Base-by-base conservation (phyloP, 2,888 invertebrate species). In the Xylota sylvarum region DNA sequence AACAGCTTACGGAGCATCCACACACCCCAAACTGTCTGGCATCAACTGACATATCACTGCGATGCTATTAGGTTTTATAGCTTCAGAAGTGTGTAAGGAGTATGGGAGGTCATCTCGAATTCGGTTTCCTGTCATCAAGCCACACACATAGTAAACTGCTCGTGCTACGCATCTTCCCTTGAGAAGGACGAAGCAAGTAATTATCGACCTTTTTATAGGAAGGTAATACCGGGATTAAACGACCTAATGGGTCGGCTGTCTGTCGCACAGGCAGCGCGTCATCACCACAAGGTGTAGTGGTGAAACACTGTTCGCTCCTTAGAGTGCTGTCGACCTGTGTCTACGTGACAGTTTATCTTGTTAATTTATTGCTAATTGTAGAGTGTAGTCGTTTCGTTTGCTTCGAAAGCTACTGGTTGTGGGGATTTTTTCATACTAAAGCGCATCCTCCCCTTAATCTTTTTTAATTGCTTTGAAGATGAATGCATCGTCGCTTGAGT, bases 281-380 rank as follows among this genome's bases (percentile, higher is more conserved):
- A 43, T 9, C 58, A 23, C 35, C 23, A 30, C 50, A 55, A 70
- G 40, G 50, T 58, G 35, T 27, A 40, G 23, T 27, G 37, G 23
- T 64, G 72, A 19, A 14, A 12, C 32, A 55, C 55, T 64, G 30
- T 83, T 17, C 35, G 4, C 30, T 48, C 12, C 50, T 40, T 32
- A 10, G 37, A n/a, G 35, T 46, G 52, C 55, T 69, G 69, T 70
- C 70, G 56, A 65, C 70, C 52, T 58, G 48, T 52, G 40, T 62
- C 37, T 72, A 81, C 65, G 55, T 81, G 85, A 60, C 80, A 72
- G 60, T 80, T 84, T 85, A 80, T 80, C 76, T 69, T 72, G 37
- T 52, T 72, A 85, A 85, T 85, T 85, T 85, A 85, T 85, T 48
- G 85, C 80, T 85, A 76, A 76, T 80, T 85, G 76, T 72, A 35